These are phyloP conservation scores for Zelleria hepariella DNA, from an alignment of 2,888 invertebrate genomes.

Conservation along the genomic window DNA sequence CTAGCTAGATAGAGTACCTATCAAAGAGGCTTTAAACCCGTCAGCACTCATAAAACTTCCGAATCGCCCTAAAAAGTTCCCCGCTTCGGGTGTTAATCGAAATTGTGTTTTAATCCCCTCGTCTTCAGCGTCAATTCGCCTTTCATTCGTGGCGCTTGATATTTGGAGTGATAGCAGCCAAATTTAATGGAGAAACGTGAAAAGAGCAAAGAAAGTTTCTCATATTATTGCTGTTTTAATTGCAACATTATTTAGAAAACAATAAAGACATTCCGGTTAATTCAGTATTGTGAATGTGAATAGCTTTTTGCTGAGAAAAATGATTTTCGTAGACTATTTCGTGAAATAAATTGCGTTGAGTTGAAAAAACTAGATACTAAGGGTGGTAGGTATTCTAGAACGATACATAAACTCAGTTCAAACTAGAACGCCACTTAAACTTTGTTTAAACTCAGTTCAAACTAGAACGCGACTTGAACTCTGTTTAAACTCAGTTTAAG, in stretches of 20 bases:
- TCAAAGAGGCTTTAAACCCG: background rate
- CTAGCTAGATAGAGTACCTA: too few species aligned
- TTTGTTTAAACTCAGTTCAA: too few species aligned
- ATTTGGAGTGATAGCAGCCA: background rate
- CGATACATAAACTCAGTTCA: too few species aligned
- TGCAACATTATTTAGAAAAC: background rate
- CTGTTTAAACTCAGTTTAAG: too few species aligned
- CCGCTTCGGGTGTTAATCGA: background rate
- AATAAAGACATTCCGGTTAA: background rate
- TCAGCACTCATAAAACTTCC: background rate
- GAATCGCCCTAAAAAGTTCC: background rate
- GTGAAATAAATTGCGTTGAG: too few species aligned
- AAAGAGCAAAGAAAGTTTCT: background rate
- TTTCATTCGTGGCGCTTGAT: background rate
- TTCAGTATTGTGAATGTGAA: background rate
- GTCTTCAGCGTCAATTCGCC: background rate
- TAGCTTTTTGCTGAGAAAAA: too few species aligned
- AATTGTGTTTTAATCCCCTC: background rate
- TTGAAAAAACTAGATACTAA: too few species aligned
- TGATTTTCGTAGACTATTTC: too few species aligned
- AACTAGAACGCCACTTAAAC: too few species aligned
- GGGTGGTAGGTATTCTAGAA: too few species aligned
- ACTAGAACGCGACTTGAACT: too few species aligned
- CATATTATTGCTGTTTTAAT: background rate
- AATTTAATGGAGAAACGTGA: background rate